phyloP scores from a whole-genome alignment of 2,888 invertebrate genomes.

The Phrixothrix hirtus region DNA sequence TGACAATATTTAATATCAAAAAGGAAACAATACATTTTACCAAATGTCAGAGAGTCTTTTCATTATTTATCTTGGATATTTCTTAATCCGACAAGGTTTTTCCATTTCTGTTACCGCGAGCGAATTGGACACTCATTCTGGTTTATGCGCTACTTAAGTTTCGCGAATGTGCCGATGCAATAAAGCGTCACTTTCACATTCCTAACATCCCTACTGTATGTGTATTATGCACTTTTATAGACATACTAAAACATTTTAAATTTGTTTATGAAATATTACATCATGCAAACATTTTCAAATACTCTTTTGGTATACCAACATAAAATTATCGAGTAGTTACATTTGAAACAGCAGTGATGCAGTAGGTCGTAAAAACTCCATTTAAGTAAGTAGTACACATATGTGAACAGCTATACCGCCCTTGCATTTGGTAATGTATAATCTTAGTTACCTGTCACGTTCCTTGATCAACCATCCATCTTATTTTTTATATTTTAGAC shows the following conservation, averaged over 20 bases:
- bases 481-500: not conserved
- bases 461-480: slow-evolving; percentile 23
- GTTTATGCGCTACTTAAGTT: slow-evolving; percentile 24
- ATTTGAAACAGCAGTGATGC: slow-evolving; percentile 23
- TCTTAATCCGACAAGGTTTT: slow-evolving; percentile 41
- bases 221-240: too few species aligned
- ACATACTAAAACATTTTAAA: not conserved
- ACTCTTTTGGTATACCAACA: too few species aligned
- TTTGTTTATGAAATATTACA: too few species aligned
- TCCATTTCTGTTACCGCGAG: slow-evolving; percentile 34
- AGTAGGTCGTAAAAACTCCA: slow-evolving; percentile 38
- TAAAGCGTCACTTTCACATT: too few species aligned
- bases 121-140: slow-evolving; percentile 25
- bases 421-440: slow-evolving; percentile 25
- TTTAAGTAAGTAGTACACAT: slow-evolving; percentile 33
- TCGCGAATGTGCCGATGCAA: slow-evolving; percentile 2
- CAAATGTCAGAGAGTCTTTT: slow-evolving; percentile 30
- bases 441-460: slow-evolving; percentile 33
- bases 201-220: too few species aligned
- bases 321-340: slow-evolving; percentile 23
- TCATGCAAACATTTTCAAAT: too few species aligned
- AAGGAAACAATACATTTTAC: slow-evolving; percentile 36
- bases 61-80: slow-evolving; percentile 36
- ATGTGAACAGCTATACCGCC: slow-evolving; percentile 25
- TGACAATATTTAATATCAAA: slow-evolving; percentile 38